These are phyloP conservation scores for Balearica regulorum DNA, from an alignment of 2,797 vertebrate genomes.

Conservation along the genomic window DNA sequence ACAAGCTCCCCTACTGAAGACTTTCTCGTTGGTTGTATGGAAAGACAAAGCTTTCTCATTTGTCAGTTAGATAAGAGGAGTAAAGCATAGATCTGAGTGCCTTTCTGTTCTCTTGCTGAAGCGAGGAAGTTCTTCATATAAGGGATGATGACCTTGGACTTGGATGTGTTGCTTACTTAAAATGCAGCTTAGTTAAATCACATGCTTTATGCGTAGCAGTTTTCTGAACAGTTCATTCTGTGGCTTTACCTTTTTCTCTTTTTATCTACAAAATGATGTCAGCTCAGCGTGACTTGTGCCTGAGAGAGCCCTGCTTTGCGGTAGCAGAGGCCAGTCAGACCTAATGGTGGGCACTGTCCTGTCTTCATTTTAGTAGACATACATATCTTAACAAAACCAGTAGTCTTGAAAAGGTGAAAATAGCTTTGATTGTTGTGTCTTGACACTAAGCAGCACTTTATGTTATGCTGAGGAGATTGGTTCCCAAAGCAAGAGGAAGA, in stretches of 20 bases:
- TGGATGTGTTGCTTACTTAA: not conserved
- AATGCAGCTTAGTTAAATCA: not conserved
- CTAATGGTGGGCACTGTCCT: not conserved
- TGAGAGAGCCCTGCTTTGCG: not conserved
- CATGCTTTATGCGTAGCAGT: not conserved
- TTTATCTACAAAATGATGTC: not conserved
- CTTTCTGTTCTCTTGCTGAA: not conserved
- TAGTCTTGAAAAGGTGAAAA: not conserved
- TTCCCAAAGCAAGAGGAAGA: not conserved
- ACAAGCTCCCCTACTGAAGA: not conserved
- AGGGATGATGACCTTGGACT: not conserved
- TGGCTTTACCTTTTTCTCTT: not conserved
- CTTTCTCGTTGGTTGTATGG: not conserved
- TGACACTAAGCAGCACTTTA: not conserved
- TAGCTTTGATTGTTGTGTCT: not conserved
- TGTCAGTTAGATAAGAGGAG: not conserved
- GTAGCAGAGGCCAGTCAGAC: not conserved
- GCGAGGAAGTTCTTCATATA: not conserved
- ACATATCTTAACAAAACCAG: not conserved
- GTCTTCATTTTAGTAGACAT: not conserved
- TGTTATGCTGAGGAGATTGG: not conserved
- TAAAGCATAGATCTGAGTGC: not conserved
- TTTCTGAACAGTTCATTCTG: not conserved
- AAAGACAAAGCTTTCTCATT: not conserved
- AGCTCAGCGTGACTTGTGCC: not conserved